Base-by-base conservation (phyloP, 2,797 vertebrate species). In the Mormyrops attenuatus region DNA sequence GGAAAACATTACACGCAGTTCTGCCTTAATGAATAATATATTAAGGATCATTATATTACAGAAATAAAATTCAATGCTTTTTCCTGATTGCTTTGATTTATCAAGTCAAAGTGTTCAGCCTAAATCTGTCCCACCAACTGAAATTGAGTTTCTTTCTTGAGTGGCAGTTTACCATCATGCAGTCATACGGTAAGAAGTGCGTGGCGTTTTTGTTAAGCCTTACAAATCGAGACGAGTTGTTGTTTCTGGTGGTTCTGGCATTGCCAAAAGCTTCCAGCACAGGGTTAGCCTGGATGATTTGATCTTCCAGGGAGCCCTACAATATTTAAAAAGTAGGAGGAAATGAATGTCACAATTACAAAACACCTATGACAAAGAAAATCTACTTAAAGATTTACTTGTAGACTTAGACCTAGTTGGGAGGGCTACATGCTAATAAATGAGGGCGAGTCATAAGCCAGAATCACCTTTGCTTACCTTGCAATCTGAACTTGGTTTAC, bases 181-280 rank as follows among this genome's bases (percentile, higher is more conserved):
- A 1, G 6, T 47, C 7, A 3, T 41, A 80, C n/a, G 38, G 87
- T 49, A 47, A 17, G 17, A 30, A n/a, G 60, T 17, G 9, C 2
- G 13, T 2, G 41, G 17, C 0, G n/a, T 49, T 69, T 30, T 49
- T 49, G 26, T 86, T 88, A 90, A 90, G 90, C 90, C 93, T 93
- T 93, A 94, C 88, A 80, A 96, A 96, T 86, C 89, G 77, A 22
- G 93, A 96, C 8, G 95, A 96, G 90, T 95, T 96, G 90, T 96
- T 96, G 92, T 97, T 96, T 90, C 95, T 95, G 3, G 5, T 94
- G 3, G 95, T 96, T 94, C 96, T 95, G 91, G 95, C 93, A 0
- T 96, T 96, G 8, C 95, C 93, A 9, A 95, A 96, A 73, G 94
- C 93, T 92, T 96, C 94, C 84, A 95, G 91, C 90, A 95, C 93